Evolutionary conservation across 23 tunicate species (phyloP).

Genomic region (Halocynthia aurantium): DNA sequence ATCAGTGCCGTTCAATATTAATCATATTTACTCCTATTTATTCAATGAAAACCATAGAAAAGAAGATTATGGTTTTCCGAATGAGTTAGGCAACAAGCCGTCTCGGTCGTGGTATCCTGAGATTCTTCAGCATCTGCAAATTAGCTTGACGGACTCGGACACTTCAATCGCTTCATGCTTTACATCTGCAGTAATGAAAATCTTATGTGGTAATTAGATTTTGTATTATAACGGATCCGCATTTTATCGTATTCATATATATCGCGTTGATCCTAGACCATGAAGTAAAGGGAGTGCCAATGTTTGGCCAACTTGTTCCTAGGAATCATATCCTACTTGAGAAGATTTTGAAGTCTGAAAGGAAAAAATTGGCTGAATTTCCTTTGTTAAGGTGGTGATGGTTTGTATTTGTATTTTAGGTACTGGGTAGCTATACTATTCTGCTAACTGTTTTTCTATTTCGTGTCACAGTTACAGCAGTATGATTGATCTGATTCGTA

Average conservation of each 20-base stretch:
- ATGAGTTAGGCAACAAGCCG: too few relatives aligned
- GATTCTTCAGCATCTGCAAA: too few relatives aligned
- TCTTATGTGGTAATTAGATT: background rate
- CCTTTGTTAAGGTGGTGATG: background rate
- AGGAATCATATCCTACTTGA: background rate
- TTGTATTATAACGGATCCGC: background rate
- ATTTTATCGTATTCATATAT: background rate
- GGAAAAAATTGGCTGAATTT: background rate
- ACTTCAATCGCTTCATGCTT: too few relatives aligned
- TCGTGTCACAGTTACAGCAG: background rate
- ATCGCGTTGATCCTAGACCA: background rate
- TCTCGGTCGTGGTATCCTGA: too few relatives aligned
- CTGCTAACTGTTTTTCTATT: background rate
- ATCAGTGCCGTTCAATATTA: too few relatives aligned
- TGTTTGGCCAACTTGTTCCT: slow-evolving; percentile 6
- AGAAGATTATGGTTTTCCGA: too few relatives aligned
- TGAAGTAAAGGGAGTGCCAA: slow-evolving; percentile 2
- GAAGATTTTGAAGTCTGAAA: background rate
- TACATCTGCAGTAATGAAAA: too few relatives aligned
- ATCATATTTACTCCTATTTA: too few relatives aligned
- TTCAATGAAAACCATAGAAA: too few relatives aligned
- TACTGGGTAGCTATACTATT: background rate
- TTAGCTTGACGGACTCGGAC: too few relatives aligned
- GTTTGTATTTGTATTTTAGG: background rate
- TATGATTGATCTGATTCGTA: background rate